Percentiles rank a stretch among this genome's conserved stretches.
phyloP scores from a whole-genome alignment of 2,113 vertebrate genomes.

The Merops nubicus region DNA sequence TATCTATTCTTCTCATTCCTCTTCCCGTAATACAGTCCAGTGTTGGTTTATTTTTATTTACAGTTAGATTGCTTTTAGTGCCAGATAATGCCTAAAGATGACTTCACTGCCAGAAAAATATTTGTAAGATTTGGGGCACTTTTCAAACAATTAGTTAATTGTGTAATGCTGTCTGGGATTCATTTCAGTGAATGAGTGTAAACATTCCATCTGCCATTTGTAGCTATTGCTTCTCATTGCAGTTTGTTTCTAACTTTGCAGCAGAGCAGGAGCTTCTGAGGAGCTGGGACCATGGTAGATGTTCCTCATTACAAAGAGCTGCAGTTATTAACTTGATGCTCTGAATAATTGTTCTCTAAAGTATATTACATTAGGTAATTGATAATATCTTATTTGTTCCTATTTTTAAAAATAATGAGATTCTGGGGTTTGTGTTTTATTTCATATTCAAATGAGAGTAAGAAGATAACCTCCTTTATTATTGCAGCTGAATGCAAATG shows the following conservation, averaged over 20 bases:
- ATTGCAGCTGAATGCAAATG: constrained; percentile 33
- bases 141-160: not conserved
- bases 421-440: not conserved
- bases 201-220: not conserved
- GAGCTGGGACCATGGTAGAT: not conserved
- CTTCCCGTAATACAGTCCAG: not conserved
- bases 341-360: not conserved
- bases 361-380: not conserved
- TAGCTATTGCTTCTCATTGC: not conserved
- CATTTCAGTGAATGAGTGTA: not conserved
- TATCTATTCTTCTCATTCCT: not conserved
- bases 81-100: not conserved
- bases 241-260: not conserved
- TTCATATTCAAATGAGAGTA: not conserved
- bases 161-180: not conserved
- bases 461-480: constrained; percentile 25
- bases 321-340: not conserved
- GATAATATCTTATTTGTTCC: not conserved
- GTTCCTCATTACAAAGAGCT: not conserved
- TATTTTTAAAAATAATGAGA: not conserved
- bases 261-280: not conserved
- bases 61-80: not conserved
- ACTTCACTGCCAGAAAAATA: not conserved
- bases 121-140: not conserved
- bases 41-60: not conserved